Conservation (phyloP, 2,888 invertebrate species). For the Catocala sponsa region DNA sequence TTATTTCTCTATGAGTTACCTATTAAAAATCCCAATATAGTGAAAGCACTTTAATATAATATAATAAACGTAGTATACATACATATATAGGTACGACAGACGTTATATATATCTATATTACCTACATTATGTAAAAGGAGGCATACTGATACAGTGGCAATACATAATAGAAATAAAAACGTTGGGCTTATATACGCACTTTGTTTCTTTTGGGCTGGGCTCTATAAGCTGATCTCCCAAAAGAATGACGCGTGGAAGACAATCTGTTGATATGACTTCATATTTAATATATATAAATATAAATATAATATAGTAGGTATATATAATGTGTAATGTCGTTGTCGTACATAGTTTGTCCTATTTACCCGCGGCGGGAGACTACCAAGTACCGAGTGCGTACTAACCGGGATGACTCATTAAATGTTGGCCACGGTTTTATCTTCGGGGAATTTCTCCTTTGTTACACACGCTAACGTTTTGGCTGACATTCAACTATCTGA, state of each 20-base stretch:
- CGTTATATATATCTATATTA: too few relatives aligned
- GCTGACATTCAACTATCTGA: slow-evolving; percentile 66
- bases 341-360: slow-evolving; percentile 34
- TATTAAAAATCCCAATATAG: too few relatives aligned
- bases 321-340: slow-evolving; percentile 3
- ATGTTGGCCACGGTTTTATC: slow-evolving; percentile 59
- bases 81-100: too few relatives aligned
- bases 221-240: not conserved
- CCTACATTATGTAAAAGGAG: too few relatives aligned
- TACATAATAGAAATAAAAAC: too few relatives aligned
- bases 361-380: slow-evolving; percentile 43
- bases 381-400: slow-evolving; percentile 50
- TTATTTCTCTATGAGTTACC: too few relatives aligned
- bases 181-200: too few relatives aligned
- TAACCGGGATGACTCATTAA: slow-evolving; percentile 65
- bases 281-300: too few relatives aligned
- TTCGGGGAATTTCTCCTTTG: slow-evolving; percentile 69
- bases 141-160: too few relatives aligned
- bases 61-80: too few relatives aligned
- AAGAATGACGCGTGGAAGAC: not conserved
- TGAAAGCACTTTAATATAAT: too few relatives aligned
- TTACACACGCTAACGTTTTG: slow-evolving; percentile 64
- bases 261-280: slow-evolving; percentile 1
- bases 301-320: not conserved
- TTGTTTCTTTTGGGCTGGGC: not conserved